phyloP scores from a whole-genome alignment of 2,797 vertebrate species.

The Synanceia verrucosa region DNA sequence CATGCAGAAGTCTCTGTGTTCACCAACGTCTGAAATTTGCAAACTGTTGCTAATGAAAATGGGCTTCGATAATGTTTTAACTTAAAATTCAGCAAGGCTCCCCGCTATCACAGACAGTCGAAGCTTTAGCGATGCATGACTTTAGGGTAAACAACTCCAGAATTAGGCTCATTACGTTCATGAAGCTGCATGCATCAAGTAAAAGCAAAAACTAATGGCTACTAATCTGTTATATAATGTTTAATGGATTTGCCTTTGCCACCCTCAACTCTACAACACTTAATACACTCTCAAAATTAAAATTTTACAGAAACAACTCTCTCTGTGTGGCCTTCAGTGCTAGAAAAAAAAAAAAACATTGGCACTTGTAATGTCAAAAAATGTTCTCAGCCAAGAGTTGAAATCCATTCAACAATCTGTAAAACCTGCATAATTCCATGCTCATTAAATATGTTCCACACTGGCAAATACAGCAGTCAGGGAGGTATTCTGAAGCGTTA shows the following conservation, averaged over 20 bases:
- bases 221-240: constrained; percentile 40
- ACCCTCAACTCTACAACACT: constrained; percentile 28
- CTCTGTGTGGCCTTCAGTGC: neutral
- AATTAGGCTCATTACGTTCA: constrained; percentile 55
- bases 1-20: neutral
- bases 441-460: neutral
- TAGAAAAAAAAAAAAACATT: neutral
- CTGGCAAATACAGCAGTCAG: neutral
- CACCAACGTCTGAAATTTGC: neutral
- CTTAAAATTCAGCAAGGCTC: constrained; percentile 29
- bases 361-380: neutral
- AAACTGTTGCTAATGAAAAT: constrained; percentile 22
- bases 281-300: constrained; percentile 22
- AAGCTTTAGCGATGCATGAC: constrained; percentile 58
- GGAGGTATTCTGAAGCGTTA: neutral
- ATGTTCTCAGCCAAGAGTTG: neutral
- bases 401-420: neutral
- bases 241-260: constrained; percentile 32
- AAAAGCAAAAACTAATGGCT: constrained; percentile 46
- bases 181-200: constrained; percentile 24
- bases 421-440: neutral
- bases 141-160: constrained; percentile 58
- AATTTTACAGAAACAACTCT: constrained; percentile 8
- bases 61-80: constrained; percentile 17
- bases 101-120: constrained; percentile 31